These are phyloP conservation scores for Eumeta japonica DNA, from an alignment of 1,140 invertebrate genomes.

Conservation along the genomic window DNA sequence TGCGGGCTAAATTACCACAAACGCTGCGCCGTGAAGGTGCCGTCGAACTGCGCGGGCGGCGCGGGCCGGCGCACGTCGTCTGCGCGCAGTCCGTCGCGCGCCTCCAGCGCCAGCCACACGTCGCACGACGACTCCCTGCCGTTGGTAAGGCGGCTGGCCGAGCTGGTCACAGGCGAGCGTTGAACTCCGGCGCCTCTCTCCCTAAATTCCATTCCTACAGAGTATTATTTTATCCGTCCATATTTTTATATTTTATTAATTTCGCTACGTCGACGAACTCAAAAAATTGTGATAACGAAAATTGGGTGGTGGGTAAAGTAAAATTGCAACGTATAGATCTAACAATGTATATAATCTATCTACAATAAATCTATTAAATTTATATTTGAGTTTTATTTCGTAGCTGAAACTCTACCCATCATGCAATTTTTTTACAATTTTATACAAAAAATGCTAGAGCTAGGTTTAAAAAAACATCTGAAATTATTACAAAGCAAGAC, in stretches of 20 bases:
- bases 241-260: background rate
- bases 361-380: constrained; percentile 9
- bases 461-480: too few relatives aligned
- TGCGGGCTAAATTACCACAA: constrained; percentile 99
- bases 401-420: too few relatives aligned
- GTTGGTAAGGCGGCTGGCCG: constrained; percentile 51
- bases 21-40: constrained; percentile 96
- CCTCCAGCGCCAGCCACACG: constrained; percentile 43
- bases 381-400: constrained; percentile 12
- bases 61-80: constrained; percentile 67
- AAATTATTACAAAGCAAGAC: too few relatives aligned
- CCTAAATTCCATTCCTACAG: constrained; percentile 8
- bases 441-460: too few relatives aligned
- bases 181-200: too few relatives aligned
- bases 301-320: constrained; percentile 16
- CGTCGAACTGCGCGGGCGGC: constrained; percentile 86
- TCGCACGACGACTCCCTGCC: constrained; percentile 38
- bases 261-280: too few relatives aligned
- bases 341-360: constrained; percentile 7
- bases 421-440: too few relatives aligned
- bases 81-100: constrained; percentile 67
- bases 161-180: constrained; percentile 47
- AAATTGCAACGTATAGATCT: constrained; percentile 5
- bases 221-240: constrained; percentile 6
- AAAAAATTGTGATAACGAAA: too few relatives aligned